Conservation (phyloP, 2,888 invertebrate genomes). For the Macrophya annulata region DNA sequence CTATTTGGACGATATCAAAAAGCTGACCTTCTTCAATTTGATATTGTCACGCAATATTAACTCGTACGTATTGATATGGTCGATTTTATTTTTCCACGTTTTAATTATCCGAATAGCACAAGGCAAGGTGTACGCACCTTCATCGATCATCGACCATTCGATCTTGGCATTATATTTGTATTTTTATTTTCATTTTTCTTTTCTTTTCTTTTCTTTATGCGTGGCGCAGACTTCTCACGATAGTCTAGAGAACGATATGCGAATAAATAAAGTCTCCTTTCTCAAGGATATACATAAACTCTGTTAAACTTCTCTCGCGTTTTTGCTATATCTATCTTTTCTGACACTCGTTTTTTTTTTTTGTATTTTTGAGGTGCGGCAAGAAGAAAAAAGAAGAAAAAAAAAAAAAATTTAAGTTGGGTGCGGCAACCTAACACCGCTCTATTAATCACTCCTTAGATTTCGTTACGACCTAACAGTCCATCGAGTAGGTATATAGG, state of each 20-base stretch:
- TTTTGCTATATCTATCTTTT: not conserved
- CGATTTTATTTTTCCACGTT: not conserved
- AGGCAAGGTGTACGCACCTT: not conserved
- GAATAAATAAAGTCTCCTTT: not conserved
- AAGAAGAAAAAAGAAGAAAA: not conserved
- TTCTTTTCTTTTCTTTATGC: not conserved
- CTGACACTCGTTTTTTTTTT: not conserved
- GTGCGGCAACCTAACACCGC: slow-evolving; percentile 11
- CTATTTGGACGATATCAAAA: not conserved
- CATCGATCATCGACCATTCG: not conserved
- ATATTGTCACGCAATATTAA: slow-evolving; percentile 24
- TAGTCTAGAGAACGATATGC: not conserved
- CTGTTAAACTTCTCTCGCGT: slow-evolving; percentile 1
- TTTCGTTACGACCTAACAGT: not conserved
- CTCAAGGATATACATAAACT: not conserved
- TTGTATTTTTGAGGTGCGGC: slow-evolving; percentile 6
- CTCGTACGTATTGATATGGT: not conserved
- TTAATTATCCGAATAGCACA: not conserved
- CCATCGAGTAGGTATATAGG: not conserved
- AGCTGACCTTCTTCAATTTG: not conserved
- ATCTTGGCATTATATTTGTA: not conserved
- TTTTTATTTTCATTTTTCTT: not conserved
- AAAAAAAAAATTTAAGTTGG: no score
- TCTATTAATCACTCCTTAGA: slow-evolving; percentile 48
- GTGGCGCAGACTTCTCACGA: not conserved